Conservation (phyloP, 2,797 vertebrate species). For the Argyrosomus regius region DNA sequence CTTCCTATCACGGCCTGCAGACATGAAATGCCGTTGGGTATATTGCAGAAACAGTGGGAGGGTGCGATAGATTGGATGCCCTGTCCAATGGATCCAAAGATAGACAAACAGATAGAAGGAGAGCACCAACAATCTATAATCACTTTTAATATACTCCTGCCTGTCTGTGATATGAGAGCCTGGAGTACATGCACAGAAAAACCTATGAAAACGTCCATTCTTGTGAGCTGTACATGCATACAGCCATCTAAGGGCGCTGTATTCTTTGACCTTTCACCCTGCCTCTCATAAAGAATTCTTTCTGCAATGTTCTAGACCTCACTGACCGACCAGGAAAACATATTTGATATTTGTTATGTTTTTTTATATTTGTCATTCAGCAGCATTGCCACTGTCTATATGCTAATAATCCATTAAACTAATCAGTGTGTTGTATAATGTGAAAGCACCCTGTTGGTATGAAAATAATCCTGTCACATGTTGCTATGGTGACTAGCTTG, state of each 20-base stretch:
- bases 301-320: not conserved
- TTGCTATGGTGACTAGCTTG: constrained; percentile 40
- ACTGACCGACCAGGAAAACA: constrained; percentile 23
- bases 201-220: constrained; percentile 6
- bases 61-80: constrained; percentile 29
- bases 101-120: constrained; percentile 51
- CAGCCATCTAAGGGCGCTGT: not conserved
- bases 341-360: constrained; percentile 11
- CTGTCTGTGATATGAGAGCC: constrained; percentile 20
- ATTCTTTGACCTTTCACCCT: not conserved
- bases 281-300: constrained; percentile 22
- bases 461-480: constrained; percentile 32
- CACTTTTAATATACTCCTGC: constrained; percentile 14
- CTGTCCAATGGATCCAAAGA: constrained; percentile 44
- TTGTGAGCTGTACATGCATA: not conserved
- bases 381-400: constrained; percentile 22
- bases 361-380: constrained; percentile 4
- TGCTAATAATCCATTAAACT: constrained; percentile 56
- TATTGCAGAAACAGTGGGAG: constrained; percentile 39
- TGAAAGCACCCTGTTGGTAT: constrained; percentile 7
- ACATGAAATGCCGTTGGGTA: constrained; percentile 38
- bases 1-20: constrained; percentile 49
- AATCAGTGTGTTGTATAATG: constrained; percentile 46
- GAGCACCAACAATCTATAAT: constrained; percentile 31
- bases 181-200: constrained; percentile 8